Base-by-base conservation (phyloP, 35 echinoderm and acorn worm genomes). In the Heliocidaris erythrogramma region DNA sequence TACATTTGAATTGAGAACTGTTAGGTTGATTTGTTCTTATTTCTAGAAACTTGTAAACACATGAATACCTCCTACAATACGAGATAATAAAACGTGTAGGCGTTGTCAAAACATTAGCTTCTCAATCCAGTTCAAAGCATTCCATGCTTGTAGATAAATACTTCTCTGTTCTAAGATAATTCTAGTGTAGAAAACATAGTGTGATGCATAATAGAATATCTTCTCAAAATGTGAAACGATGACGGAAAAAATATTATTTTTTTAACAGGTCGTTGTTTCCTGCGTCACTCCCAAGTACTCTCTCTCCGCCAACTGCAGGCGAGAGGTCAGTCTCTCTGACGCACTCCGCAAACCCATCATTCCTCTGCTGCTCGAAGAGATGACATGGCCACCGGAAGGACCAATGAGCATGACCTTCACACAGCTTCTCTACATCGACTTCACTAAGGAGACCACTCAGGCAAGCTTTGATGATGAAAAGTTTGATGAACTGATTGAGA, bases 401-500 rank as follows among this genome's bases (percentile, higher is more conserved):
- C 98, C 98, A 94, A 99, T 99, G 98, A 96, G 94, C 88, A 97
- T 99, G 96, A 96, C 97, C 29, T 97, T 98, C 93, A 97, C 96
- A 16, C 97, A 98, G 95, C 95, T 98, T 29, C 92, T 98, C 27
- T 98, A 98, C 78, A 98, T 98, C 17, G 97, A 98, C 88, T 98
- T 97, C 65, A 98, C 94, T 18, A 94, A 93, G 9, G 95, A 96
- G 47, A 60, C 49, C 5, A 97, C 94, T 69, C 96, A 97, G 61
- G 49, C 49, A 49, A 60, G 94, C 29, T 96, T 97, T 95, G 32
- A 94, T 47, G 96, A 99, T 94, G 94, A 60, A 48, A 98, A 98
- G 87, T 98, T 98, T 95, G 96, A 96, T 2, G 97, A 98, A 95
- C 92, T 98, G 9, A 32, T 97, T 16, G 32, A 56, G 30, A 96